Conservation (phyloP, 1,140 invertebrate species). For the Ctenoplectra terminalis region DNA sequence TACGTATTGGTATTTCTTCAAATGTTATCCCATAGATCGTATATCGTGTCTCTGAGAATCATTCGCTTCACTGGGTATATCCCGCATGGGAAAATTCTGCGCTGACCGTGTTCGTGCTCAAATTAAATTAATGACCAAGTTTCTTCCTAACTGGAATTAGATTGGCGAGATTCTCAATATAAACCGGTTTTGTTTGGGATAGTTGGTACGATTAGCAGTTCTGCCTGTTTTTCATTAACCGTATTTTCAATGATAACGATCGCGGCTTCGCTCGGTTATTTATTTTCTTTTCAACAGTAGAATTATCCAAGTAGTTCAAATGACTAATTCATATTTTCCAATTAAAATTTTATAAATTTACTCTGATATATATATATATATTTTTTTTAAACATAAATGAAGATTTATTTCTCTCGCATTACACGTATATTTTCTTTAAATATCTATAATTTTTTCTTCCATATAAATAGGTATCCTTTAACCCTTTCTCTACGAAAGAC, state of each 20-base stretch:
- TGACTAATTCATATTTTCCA: too few relatives aligned
- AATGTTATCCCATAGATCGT: background rate
- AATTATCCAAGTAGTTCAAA: too few relatives aligned
- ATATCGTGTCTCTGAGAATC: background rate
- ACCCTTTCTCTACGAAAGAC: too few relatives aligned
- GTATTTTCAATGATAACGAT: background rate
- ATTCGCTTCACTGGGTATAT: background rate
- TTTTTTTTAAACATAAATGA: too few relatives aligned
- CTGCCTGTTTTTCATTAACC: background rate
- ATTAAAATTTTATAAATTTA: too few relatives aligned
- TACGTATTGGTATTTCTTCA: conserved; percentile 15
- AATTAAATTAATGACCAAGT: conserved; percentile 33
- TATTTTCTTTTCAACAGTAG: background rate
- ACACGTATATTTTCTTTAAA: too few relatives aligned
- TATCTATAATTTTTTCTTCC: too few relatives aligned
- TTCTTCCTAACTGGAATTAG: conserved; percentile 36
- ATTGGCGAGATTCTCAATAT: background rate
- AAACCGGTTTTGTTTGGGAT: conserved; percentile 7
- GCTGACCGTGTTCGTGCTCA: background rate
- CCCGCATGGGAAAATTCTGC: conserved; percentile 27
- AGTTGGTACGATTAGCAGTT: background rate
- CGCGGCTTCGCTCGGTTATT: too few relatives aligned
- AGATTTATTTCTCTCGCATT: too few relatives aligned
- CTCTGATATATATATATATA: too few relatives aligned
- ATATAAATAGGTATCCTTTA: too few relatives aligned